Conservation (phyloP, 2,888 invertebrate genomes). For the Eristalis arbustorum region DNA sequence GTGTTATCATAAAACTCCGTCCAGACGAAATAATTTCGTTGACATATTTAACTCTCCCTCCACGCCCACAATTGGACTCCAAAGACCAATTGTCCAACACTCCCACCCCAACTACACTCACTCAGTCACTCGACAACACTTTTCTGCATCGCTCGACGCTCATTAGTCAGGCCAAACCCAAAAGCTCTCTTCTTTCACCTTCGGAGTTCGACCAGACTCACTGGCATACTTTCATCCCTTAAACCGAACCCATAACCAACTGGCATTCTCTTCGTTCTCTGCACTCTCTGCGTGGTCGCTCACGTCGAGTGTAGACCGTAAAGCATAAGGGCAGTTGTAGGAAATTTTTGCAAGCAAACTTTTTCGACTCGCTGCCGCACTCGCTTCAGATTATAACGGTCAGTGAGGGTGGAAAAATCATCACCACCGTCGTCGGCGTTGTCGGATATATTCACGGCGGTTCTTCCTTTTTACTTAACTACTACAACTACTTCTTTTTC, state of each 20-base stretch:
- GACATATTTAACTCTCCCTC: too few relatives aligned
- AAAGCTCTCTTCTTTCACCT: neutral
- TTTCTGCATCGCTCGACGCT: neutral
- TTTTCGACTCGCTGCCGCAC: conserved; percentile 51
- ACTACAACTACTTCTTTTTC: conserved; percentile 2
- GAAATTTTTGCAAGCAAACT: conserved; percentile 24
- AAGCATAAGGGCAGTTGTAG: neutral
- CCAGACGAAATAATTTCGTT: too few relatives aligned
- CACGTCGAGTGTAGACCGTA: neutral
- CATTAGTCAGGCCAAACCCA: neutral
- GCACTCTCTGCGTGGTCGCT: neutral
- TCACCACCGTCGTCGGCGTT: conserved; percentile 60
- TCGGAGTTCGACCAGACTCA: neutral
- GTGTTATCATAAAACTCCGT: too few relatives aligned
- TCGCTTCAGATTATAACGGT: conserved; percentile 64
- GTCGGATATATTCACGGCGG: conserved; percentile 50
- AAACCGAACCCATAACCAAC: neutral
- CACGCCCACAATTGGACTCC: too few relatives aligned
- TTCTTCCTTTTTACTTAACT: conserved; percentile 8
- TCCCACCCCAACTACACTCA: neutral
- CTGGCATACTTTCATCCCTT: neutral
- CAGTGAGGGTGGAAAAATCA: conserved; percentile 70
- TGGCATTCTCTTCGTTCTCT: neutral
- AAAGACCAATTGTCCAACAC: neutral
- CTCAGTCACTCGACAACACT: neutral